Base-by-base conservation (phyloP, 2,797 vertebrate species). In the Podarcis siculus region DNA sequence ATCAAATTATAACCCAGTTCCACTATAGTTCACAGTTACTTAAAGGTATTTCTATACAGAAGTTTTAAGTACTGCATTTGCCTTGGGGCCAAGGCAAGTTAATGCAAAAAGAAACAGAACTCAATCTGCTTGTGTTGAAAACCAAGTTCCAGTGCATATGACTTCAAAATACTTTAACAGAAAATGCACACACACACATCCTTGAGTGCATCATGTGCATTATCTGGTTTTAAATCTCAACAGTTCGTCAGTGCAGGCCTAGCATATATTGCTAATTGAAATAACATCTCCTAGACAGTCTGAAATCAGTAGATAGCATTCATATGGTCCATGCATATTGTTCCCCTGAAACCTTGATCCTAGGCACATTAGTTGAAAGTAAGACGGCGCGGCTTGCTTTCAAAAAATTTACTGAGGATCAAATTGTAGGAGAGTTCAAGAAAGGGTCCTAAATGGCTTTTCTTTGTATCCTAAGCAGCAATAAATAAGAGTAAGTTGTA, bases 311-410 rank as follows among this genome's bases (percentile, higher is more conserved):
- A 94, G 95, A 90, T 93, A 89, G 88, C 95, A 95, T 97, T 97
- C 95, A 93, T 92, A 91, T 19, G 78, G 95, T 96, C 95, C 96
- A 96, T 97, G 97, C 96, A 96, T 95, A 96, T 92, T 87, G 75
- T 83, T 85, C 92, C 95, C 88, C 95, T 94, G 95, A 66, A 66
- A 76, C 27, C 61, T 61, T n/a, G 71, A 82, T 67, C 83, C 61
- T 76, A 67, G 69, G 83, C 67, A 32, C 83, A 82, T 85, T 76
- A 76, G 35, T 35, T 58, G 61, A 32, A 72, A 67, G 67, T 37
- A 73, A 81, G 83, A 37, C 83, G 30, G 17, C 0, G 10, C 35
- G 67, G 67, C 42, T 82, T 77, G 81, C 71, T 82, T 77, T 76
- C 71, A 67, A 86, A 67, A 67, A 82, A 86, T 42, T 79, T 27